phyloP scores from a whole-genome alignment of 1,140 invertebrate genomes.

The Tetranychus cinnabarinus region DNA sequence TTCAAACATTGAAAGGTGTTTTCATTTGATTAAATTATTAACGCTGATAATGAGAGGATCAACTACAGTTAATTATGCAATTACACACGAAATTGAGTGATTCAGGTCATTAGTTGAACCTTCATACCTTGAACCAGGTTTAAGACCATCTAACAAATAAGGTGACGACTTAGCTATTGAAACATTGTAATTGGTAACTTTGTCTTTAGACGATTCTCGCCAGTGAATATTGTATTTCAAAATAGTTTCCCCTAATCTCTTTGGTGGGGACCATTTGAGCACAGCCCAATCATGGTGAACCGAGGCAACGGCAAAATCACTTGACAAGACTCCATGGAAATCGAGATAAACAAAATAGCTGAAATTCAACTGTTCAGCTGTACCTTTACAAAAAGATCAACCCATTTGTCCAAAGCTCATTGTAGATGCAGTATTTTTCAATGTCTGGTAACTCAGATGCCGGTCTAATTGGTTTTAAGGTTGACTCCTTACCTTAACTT shows the following conservation, averaged over 20 bases:
- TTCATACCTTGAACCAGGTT: constrained; percentile 42
- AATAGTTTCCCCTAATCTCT: constrained; percentile 37
- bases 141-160: constrained; percentile 42
- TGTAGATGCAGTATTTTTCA: constrained; percentile 42
- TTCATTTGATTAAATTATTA: neutral
- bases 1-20: too few relatives aligned
- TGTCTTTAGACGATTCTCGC: constrained; percentile 25
- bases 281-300: constrained; percentile 47
- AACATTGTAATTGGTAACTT: constrained; percentile 22
- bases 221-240: constrained; percentile 40
- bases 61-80: neutral
- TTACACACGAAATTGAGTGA: neutral
- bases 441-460: constrained; percentile 15
- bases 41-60: neutral
- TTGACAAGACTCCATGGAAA: constrained; percentile 51
- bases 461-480: neutral
- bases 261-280: constrained; percentile 48
- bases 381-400: constrained; percentile 45
- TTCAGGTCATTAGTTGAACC: neutral
- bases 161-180: constrained; percentile 27
- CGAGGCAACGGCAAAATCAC: constrained; percentile 37
- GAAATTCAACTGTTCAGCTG: constrained; percentile 38
- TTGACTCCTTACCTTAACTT: neutral
- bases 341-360: constrained; percentile 41
- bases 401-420: constrained; percentile 45